Percentiles rank a stretch among this genome's conserved stretches.
Conservation (phyloP, 2,888 invertebrate genomes). For the Epinotia ramella region DNA sequence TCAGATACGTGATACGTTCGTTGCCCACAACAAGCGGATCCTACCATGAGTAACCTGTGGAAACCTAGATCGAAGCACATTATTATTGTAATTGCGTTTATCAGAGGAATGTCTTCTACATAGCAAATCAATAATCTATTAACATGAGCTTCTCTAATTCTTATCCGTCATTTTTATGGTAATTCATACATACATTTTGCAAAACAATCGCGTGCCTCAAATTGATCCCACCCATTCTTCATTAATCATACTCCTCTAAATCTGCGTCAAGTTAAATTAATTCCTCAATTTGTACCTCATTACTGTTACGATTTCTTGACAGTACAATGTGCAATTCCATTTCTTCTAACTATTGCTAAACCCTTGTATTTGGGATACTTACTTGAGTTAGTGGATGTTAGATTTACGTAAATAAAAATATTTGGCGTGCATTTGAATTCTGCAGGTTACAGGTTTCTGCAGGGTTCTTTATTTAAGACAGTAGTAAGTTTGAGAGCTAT, state of each 20-base stretch:
- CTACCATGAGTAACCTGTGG: not conserved
- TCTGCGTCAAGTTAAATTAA: constrained; percentile 7
- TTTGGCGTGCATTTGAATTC: no score
- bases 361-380: no score
- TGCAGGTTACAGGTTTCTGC: no score
- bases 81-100: not conserved
- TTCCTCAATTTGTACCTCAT: constrained; percentile 1
- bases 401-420: not conserved
- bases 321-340: constrained; percentile 8
- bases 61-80: not conserved
- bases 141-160: no score
- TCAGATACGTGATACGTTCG: constrained; percentile 32
- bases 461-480: no score
- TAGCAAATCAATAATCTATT: no score
- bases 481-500: no score
- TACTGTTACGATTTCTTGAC: constrained; percentile 15
- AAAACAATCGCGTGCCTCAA: constrained; percentile 10
- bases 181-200: not conserved
- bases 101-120: no score
- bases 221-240: not conserved
- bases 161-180: no score
- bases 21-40: constrained; percentile 8
- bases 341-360: constrained; percentile 6
- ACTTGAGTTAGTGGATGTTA: not conserved
- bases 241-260: constrained; percentile 21